Evolutionary conservation across 2,113 vertebrate genomes (phyloP), one percentile per base, ranked within the genome.

Genomic region (Dolichallabes microphthalmus): DNA sequence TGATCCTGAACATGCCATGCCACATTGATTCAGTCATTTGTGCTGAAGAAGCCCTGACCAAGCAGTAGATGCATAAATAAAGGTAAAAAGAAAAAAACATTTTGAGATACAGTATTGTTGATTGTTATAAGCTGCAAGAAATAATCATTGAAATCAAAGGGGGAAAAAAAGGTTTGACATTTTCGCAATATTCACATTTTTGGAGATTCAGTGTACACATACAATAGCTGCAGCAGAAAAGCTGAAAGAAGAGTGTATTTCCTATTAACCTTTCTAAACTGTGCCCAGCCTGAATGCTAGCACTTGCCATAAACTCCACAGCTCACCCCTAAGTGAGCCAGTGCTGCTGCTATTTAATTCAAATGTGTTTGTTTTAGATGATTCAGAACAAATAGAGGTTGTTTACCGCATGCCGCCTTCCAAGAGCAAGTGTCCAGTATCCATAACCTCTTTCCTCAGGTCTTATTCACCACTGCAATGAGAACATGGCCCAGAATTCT

Each of bases 401-500:
- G 22, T 27, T 50, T 79, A 64, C 32, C 63, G 22, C 39, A 63
- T 53, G 17, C 53, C 60, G 25, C 74, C 50, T 79, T 73, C 79
- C 52, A 84, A 55, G 45, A 83, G 68, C 84, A 73, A 69, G n/a
- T 82, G 76, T 83, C 53, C 76, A 69, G 75, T 68, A 84, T 82
- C 86, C 82, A 78, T 86, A 79, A 78, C 88, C 87, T 87, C 81
- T 82, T 86, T 82, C 75, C 69, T 82, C 83, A 55, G 66, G 74
- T 82, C 57, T 84, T 55, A 78, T 82, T 68, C 60, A 45, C 84
- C 80, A 66, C 80, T 69, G 61, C 55, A 81, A 69, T 84, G 86
- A 88, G 86, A 58, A 86, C 84, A 25, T 85, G 88, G 63, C 85
- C 83, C 84, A 87, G 74, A 88, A 87, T 86, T 87, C 64, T 2